Percentiles rank a stretch among this genome's conserved stretches.
Conservation (phyloP, 2,113 vertebrate species). For the Caloenas nicobarica region DNA sequence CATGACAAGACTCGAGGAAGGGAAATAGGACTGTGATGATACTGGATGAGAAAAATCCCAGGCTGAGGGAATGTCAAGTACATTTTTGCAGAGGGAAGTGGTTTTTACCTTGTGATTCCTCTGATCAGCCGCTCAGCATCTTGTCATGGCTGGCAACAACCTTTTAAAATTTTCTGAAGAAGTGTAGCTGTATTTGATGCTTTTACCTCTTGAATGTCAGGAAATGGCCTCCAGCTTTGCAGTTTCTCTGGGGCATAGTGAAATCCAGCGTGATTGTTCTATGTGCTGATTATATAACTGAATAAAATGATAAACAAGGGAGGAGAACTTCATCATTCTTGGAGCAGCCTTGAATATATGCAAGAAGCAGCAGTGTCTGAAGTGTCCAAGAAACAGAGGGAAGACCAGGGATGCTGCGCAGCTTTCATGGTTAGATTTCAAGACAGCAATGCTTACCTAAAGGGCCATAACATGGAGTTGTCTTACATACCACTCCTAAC, state of each 20-base stretch:
- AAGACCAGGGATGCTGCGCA: neutral
- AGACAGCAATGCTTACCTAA: neutral
- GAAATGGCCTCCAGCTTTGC: neutral
- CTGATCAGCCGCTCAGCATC: neutral
- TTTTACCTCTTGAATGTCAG: neutral
- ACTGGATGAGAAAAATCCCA: neutral
- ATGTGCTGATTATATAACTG: slow-evolving; percentile 1
- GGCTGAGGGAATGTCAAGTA: neutral
- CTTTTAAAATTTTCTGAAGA: neutral
- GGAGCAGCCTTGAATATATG: neutral
- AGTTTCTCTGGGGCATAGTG: neutral
- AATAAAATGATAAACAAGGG: neutral
- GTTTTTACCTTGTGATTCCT: neutral
- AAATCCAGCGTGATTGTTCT: neutral
- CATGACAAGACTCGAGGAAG: neutral
- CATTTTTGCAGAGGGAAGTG: neutral
- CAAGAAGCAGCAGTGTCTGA: neutral
- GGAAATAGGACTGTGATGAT: neutral
- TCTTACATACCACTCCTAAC: neutral
- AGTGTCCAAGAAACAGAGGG: fast-evolving
- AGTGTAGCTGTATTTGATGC: neutral
- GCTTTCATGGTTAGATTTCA: neutral
- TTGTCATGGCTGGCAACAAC: neutral
- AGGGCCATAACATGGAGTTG: neutral
- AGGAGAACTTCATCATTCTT: neutral